phyloP scores from a whole-genome alignment of 2,888 invertebrate genomes.

The Zhuqinia jingwanae region DNA sequence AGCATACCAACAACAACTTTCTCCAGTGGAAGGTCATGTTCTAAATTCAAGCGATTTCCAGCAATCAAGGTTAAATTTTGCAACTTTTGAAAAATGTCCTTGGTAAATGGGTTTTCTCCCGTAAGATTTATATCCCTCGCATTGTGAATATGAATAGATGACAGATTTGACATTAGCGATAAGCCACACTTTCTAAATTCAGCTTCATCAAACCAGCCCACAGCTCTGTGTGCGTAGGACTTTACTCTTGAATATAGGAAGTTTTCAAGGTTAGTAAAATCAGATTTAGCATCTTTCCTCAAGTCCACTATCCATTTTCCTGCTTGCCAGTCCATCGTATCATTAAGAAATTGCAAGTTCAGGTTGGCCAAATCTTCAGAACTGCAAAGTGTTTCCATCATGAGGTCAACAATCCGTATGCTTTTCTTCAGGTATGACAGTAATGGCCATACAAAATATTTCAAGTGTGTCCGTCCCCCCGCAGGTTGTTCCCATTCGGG shows the following conservation, averaged over 20 bases:
- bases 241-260: slow-evolving; percentile 57
- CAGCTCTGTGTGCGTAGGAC: slow-evolving; percentile 44
- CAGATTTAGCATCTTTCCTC: background rate
- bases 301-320: slow-evolving; percentile 62
- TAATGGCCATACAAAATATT: slow-evolving; percentile 56
- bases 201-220: slow-evolving; percentile 62
- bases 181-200: slow-evolving; percentile 54
- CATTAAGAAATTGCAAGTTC: slow-evolving; percentile 44
- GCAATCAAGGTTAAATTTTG: slow-evolving; percentile 51
- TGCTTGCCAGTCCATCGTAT: slow-evolving; percentile 63
- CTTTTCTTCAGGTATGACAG: slow-evolving; percentile 1
- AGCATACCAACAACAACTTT: slow-evolving; percentile 53
- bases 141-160: slow-evolving; percentile 50
- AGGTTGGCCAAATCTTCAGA: slow-evolving; percentile 20
- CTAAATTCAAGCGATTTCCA: slow-evolving; percentile 41
- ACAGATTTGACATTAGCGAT: slow-evolving; percentile 49
- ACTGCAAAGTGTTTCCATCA: background rate
- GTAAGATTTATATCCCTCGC: slow-evolving; percentile 44
- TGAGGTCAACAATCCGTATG: slow-evolving; percentile 4
- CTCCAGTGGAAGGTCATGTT: slow-evolving; percentile 31
- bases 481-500: slow-evolving; percentile 55
- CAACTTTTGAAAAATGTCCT: slow-evolving; percentile 46
- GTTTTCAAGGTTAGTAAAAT: slow-evolving; percentile 29
- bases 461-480: slow-evolving; percentile 39
- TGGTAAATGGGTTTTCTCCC: slow-evolving; percentile 13